phyloP scores from a whole-genome alignment of 2,888 invertebrate species.

The Rambutsinella grinnellia region DNA sequence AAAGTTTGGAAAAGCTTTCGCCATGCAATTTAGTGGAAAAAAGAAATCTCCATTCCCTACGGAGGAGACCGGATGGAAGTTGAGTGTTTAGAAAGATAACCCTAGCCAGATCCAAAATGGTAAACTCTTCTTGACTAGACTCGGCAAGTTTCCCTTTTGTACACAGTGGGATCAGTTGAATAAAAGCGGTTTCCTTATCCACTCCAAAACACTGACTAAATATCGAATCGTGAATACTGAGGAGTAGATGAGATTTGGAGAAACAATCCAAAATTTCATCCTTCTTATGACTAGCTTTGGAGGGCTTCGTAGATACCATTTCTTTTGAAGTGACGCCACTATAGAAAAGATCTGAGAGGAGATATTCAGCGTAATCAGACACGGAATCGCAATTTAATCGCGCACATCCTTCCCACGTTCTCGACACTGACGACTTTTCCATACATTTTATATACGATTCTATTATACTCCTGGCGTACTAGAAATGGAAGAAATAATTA shows the following conservation, averaged over 20 bases:
- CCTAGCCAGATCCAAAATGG: constrained; percentile 77
- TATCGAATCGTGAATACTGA: constrained; percentile 61
- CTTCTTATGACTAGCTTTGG: constrained; percentile 43
- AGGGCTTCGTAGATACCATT: constrained; percentile 46
- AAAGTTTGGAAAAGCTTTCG: constrained; percentile 88
- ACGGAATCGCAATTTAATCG: constrained; percentile 55
- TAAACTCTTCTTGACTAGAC: constrained; percentile 34
- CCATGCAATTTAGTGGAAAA: constrained; percentile 91
- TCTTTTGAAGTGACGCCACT: constrained; percentile 54
- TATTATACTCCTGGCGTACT: constrained; percentile 62
- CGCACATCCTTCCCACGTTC: constrained; percentile 44
- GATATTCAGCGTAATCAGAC: constrained; percentile 56
- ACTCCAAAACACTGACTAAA: constrained; percentile 62
- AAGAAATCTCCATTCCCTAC: constrained; percentile 81
- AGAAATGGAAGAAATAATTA: constrained; percentile 10
- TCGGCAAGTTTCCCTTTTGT: constrained; percentile 9
- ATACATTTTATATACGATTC: constrained; percentile 62
- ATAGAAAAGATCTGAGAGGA: constrained; percentile 60
- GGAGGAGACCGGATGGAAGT: constrained; percentile 76
- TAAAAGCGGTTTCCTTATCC: constrained; percentile 53
- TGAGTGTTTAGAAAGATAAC: constrained; percentile 85
- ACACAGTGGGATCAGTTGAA: constrained; percentile 52
- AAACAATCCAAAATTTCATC: constrained; percentile 61
- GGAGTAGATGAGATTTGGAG: constrained; percentile 55
- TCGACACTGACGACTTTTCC: constrained; percentile 46